A percentile compares a stretch with the other conserved stretches of the same genome.
Conservation (phyloP, 2,113 vertebrate species). For the Caranx ignobilis region DNA sequence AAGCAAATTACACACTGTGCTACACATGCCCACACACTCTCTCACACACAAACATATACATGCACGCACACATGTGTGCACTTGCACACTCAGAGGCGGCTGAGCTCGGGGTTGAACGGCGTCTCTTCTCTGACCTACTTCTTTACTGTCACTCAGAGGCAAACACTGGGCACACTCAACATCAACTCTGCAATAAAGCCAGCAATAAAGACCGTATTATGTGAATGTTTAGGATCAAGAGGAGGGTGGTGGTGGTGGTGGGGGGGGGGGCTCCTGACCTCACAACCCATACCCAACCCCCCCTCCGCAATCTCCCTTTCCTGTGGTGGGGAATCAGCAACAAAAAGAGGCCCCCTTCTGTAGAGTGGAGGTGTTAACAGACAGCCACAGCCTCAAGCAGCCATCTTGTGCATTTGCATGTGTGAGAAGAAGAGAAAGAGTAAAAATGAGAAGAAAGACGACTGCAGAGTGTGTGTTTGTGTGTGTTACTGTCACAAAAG, state of each 20-base stretch:
- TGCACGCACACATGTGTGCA: constrained; percentile 10
- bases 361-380: constrained; percentile 73
- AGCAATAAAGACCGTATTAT: constrained; percentile 19
- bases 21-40: constrained; percentile 48
- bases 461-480: background rate
- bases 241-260: too few species aligned
- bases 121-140: constrained; percentile 81
- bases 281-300: background rate
- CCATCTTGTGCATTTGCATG: constrained; percentile 73
- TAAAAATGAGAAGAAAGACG: background rate
- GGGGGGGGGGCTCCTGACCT: constrained; percentile 18
- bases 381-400: constrained; percentile 61
- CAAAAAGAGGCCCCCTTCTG: constrained; percentile 69
- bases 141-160: constrained; percentile 57
- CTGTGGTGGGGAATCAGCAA: constrained; percentile 57
- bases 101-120: constrained; percentile 64
- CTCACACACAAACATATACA: constrained; percentile 18
- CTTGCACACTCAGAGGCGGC: constrained; percentile 18
- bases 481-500: background rate
- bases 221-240: constrained; percentile 52
- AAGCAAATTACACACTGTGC: constrained; percentile 68
- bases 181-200: constrained; percentile 38
- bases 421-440: constrained; percentile 4
- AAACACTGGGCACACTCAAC: constrained; percentile 48
- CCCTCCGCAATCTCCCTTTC: constrained; percentile 10